Evolutionary conservation across 2,797 vertebrate genomes (phyloP).

Genomic region (Allobates femoralis): DNA sequence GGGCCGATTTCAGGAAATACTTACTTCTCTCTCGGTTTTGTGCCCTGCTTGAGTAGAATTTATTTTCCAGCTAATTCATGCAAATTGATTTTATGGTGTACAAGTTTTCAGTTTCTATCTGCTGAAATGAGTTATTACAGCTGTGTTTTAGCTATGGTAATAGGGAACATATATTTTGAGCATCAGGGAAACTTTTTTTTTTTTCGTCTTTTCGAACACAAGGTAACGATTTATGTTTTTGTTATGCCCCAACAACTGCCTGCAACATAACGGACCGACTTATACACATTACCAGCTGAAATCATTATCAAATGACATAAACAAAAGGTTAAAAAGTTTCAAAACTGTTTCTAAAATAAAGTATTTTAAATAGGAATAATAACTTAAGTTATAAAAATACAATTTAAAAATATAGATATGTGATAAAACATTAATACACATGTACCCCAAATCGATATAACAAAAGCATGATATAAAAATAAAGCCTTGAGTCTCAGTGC

Average conservation of each 20-base stretch:
- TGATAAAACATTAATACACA: too few relatives aligned
- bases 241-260: neutral
- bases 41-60: slow-evolving; percentile 58
- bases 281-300: neutral
- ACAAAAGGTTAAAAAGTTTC: neutral
- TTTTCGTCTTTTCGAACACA: slow-evolving; percentile 23
- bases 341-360: too few relatives aligned
- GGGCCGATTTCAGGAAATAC: slow-evolving; percentile 57
- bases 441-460: too few relatives aligned
- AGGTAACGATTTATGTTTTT: slow-evolving; percentile 39
- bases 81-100: slow-evolving; percentile 63
- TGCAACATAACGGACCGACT: neutral
- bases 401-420: too few relatives aligned
- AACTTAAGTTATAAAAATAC: too few relatives aligned
- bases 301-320: neutral
- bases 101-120: slow-evolving; percentile 60
- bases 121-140: slow-evolving; percentile 60
- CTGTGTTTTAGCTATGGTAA: slow-evolving; percentile 52
- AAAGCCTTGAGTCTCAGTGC: too few relatives aligned
- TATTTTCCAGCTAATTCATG: slow-evolving; percentile 64
- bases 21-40: slow-evolving; percentile 36
- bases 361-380: too few relatives aligned
- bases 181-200: slow-evolving; percentile 25
- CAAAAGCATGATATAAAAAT: too few relatives aligned
- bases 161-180: slow-evolving; percentile 29